Evolutionary conservation across 2,888 invertebrate genomes (phyloP).

Genomic region (Drosophila atripex): DNA sequence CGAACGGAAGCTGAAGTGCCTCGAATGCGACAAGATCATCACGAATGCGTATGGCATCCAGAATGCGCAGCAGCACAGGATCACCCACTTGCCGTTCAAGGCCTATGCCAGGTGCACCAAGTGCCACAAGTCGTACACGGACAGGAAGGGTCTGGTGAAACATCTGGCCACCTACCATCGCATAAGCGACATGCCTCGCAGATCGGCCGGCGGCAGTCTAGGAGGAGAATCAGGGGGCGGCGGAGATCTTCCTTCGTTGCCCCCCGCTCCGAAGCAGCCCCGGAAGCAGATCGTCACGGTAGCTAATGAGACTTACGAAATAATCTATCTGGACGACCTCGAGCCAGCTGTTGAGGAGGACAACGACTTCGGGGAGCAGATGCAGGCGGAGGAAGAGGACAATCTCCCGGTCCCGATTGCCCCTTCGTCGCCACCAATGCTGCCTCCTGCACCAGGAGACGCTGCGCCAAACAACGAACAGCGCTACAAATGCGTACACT

Average conservation of each 20-base stretch:
- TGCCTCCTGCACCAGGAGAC: background rate
- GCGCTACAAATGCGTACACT: constrained; percentile 74
- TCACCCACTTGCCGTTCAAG: constrained; percentile 79
- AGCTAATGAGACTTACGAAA: constrained; percentile 78
- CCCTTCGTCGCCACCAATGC: constrained; percentile 1
- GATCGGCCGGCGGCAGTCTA: constrained; percentile 2
- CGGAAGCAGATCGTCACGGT: constrained; percentile 78
- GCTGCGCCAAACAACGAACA: constrained; percentile 16
- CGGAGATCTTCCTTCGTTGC: background rate
- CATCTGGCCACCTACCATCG: constrained; percentile 76
- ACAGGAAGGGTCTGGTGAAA: constrained; percentile 79
- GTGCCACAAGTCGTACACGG: constrained; percentile 79
- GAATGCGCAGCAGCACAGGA: constrained; percentile 80
- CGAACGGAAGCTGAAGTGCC: constrained; percentile 78
- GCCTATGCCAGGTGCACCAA: constrained; percentile 79
- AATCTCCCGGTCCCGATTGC: constrained; percentile 17
- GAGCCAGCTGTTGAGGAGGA: constrained; percentile 62
- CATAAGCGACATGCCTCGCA: constrained; percentile 56
- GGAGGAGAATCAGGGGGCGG: background rate
- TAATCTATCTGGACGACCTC: constrained; percentile 76
- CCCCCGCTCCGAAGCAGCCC: constrained; percentile 20
- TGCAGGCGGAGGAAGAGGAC: constrained; percentile 69
- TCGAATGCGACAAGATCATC: constrained; percentile 78
- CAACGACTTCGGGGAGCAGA: constrained; percentile 70
- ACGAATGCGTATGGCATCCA: constrained; percentile 81